Base-by-base conservation (phyloP, 2,113 vertebrate species). In the Scophthalmus maximus region DNA sequence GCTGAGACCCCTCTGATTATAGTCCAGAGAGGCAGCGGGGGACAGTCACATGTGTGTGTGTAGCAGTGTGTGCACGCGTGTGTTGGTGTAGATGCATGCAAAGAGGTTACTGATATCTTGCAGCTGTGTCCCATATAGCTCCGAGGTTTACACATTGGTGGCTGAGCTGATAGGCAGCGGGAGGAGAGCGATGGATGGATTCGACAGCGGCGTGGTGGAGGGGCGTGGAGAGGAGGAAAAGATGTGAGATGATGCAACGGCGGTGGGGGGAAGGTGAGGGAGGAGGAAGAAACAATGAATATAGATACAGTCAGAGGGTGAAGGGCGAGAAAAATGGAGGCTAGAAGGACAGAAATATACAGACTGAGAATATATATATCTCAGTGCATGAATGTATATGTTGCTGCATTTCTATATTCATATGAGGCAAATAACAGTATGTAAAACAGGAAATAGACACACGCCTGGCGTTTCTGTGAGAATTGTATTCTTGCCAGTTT, bases 1-100 rank as follows among this genome's bases (percentile, higher is more conserved):
- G 83, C 88, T 91, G 89, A 83, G 87, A 79, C 81, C 84, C 60
- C 32, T 30, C 60, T 87, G 87, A 91, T 87, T 88, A 76, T 64
- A 82, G 89, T 83, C 72, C 62, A 79, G 46, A 68, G 79, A 76
- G 70, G 63, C 79, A 76, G 82, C 66, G 69, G 60, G 69, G 86
- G 79, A 73, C 79, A 73, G 64, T 83, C 62, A n/a, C 17, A 6
- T 75, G 74, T 46, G 26, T 30, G 51, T 51, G 52, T 23, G 44
- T 57, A 58, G 65, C 61, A 34, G 29, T 50, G 50, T 69, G 63
- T 66, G 46, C 42, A n/a, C 17, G 17, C 29, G n/a, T 52, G 38
- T 47, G 66, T 52, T 36, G 51, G 12, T 46, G 59, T 73, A 47
- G 69, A 27, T 51, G 53, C 53, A 22, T 77, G 59, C 57, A 60